These are phyloP conservation scores for Yponomeuta sedellus DNA, from an alignment of 2,888 invertebrate genomes.

Conservation along the genomic window DNA sequence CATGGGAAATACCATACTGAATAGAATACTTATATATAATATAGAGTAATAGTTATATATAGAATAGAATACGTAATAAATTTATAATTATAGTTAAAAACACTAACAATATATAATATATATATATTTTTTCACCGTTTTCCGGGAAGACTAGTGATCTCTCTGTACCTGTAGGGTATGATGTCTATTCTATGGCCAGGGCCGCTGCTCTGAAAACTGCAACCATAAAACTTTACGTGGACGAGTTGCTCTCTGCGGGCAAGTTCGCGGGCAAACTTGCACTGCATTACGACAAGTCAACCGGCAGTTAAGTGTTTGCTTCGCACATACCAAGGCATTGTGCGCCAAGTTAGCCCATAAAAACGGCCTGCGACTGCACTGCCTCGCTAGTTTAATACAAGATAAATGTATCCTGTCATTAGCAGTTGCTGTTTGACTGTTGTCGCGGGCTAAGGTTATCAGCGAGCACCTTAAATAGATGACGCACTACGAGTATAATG, in stretches of 20 bases:
- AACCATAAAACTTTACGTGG: conserved; percentile 50
- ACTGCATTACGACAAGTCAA: conserved; percentile 66
- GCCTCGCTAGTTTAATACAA: conserved; percentile 25
- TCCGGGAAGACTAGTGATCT: no score
- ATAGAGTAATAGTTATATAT: no score
- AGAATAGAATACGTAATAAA: no score
- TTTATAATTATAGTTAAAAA: no score
- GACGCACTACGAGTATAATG: no score
- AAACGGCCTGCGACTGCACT: conserved; percentile 46
- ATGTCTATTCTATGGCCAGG: background rate
- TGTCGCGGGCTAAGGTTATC: background rate
- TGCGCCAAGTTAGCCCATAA: conserved; percentile 51
- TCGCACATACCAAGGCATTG: conserved; percentile 64
- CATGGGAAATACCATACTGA: no score
- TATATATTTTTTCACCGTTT: no score
- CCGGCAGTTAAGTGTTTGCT: conserved; percentile 72
- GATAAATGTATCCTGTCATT: conserved; percentile 35
- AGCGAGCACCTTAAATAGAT: no score
- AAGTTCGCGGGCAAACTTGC: conserved; percentile 56
- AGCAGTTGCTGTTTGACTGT: conserved; percentile 7
- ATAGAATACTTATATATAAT: no score
- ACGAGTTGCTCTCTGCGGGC: conserved; percentile 47
- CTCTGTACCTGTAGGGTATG: no score
- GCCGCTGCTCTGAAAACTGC: conserved; percentile 47
- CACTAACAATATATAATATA: no score